These are phyloP conservation scores for Nothoprocta perdicaria DNA, from an alignment of 2,113 vertebrate species.

Conservation along the genomic window DNA sequence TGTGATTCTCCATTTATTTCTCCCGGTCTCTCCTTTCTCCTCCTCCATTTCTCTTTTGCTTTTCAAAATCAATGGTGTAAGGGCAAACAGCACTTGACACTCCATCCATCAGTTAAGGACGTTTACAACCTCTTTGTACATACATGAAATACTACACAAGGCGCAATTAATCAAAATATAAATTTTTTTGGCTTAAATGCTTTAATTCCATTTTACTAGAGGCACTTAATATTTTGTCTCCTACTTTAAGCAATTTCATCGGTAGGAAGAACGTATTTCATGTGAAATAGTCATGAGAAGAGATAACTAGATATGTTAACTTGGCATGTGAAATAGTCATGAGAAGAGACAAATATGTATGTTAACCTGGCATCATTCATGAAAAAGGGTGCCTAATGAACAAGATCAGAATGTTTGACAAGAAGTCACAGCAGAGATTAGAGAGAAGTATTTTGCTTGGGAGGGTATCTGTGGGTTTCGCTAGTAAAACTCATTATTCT, in stretches of 20 bases:
- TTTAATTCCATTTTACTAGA: background rate
- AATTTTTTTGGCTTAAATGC: background rate
- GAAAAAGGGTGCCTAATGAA: background rate
- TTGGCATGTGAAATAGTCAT: background rate
- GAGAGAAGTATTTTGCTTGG: background rate
- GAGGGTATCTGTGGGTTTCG: background rate
- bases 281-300: background rate
- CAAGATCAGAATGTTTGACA: background rate
- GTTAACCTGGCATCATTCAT: background rate
- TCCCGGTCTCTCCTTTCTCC: background rate
- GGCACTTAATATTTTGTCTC: background rate
- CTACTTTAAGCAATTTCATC: background rate
- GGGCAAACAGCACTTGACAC: background rate
- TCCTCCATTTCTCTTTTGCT: background rate
- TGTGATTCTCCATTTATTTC: background rate
- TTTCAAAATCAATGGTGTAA: background rate
- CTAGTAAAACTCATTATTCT: background rate
- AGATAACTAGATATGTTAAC: background rate
- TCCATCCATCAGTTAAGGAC: background rate
- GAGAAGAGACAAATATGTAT: background rate
- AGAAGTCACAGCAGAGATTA: background rate
- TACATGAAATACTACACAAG: background rate
- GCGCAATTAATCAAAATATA: background rate
- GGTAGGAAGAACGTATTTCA: background rate
- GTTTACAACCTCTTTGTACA: accelerated